Evolutionary conservation across 2,888 invertebrate genomes (phyloP).

Genomic region (Siphonodentalium dalli): DNA sequence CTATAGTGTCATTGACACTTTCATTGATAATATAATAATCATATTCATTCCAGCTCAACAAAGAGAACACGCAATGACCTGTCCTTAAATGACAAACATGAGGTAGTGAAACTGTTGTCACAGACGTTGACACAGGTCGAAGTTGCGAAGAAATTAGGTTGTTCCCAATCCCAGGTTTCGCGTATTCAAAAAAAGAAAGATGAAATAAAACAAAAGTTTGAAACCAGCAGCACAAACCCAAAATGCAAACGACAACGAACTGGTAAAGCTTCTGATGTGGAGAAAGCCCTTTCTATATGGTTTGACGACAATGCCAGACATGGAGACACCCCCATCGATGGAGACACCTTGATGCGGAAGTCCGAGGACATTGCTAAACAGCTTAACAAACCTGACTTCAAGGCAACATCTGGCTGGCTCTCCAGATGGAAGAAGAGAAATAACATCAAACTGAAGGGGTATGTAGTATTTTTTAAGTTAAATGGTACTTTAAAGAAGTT

Average conservation of each 20-base stretch:
- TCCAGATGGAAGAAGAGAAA: constrained; percentile 18
- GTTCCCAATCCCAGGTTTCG: constrained; percentile 16
- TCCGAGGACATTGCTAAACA: constrained; percentile 2
- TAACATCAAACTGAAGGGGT: too few relatives aligned
- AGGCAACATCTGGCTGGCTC: constrained; percentile 10
- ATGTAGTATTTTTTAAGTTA: too few relatives aligned
- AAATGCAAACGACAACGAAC: constrained; percentile 18
- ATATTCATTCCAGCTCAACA: too few relatives aligned
- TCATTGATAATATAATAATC: too few relatives aligned
- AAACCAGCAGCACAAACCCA: constrained; percentile 19
- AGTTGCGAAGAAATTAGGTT: constrained; percentile 8
- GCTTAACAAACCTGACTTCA: neutral
- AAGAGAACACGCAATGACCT: too few relatives aligned
- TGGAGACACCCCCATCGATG: constrained; percentile 10
- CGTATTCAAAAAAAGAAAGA: constrained; percentile 7
- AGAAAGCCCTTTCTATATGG: constrained; percentile 12
- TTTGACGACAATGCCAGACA: constrained; percentile 10
- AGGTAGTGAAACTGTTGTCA: constrained; percentile 11
- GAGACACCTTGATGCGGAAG: neutral
- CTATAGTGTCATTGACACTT: too few relatives aligned
- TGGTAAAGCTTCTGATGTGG: constrained; percentile 15
- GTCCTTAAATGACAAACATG: constrained; percentile 3
- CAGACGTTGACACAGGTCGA: constrained; percentile 1
- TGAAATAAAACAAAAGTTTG: constrained; percentile 2
- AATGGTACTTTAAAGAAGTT: too few relatives aligned